Percentiles rank a stretch among this genome's conserved stretches.
Conservation (phyloP, 2,113 vertebrate genomes). For the Meles meles region DNA sequence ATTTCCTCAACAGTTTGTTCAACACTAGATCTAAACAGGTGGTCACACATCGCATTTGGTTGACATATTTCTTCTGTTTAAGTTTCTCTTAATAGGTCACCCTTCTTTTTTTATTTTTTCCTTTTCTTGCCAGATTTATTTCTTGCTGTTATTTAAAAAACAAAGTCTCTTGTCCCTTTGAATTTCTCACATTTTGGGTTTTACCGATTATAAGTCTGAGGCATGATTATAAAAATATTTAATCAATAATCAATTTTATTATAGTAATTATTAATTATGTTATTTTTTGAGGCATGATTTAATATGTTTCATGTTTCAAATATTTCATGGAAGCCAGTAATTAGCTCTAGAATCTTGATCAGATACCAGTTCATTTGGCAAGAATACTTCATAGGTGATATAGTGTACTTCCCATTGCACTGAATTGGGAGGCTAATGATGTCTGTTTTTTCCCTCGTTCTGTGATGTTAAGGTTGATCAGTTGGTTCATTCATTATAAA, state of each 20-base stretch:
- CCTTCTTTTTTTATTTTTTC: neutral
- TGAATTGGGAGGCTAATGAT: neutral
- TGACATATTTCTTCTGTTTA: neutral
- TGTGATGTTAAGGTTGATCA: neutral
- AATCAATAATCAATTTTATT: too few relatives aligned
- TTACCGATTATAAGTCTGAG: neutral
- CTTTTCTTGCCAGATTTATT: neutral
- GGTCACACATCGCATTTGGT: neutral
- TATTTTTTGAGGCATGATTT: neutral
- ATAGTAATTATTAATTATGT: too few relatives aligned
- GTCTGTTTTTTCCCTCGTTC: neutral
- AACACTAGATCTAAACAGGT: neutral
- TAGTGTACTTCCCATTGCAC: neutral
- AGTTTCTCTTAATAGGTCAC: neutral
- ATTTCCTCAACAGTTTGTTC: neutral
- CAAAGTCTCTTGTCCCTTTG: neutral
- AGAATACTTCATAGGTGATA: neutral
- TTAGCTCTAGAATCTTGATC: neutral
- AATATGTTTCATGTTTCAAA: neutral
- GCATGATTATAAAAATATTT: neutral
- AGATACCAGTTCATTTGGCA: neutral
- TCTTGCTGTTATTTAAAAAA: neutral
- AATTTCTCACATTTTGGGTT: neutral
- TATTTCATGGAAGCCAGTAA: neutral
- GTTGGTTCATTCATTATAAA: neutral